Evolutionary conservation across 2,113 vertebrate genomes (phyloP).

Genomic region (Petaurus breviceps): DNA sequence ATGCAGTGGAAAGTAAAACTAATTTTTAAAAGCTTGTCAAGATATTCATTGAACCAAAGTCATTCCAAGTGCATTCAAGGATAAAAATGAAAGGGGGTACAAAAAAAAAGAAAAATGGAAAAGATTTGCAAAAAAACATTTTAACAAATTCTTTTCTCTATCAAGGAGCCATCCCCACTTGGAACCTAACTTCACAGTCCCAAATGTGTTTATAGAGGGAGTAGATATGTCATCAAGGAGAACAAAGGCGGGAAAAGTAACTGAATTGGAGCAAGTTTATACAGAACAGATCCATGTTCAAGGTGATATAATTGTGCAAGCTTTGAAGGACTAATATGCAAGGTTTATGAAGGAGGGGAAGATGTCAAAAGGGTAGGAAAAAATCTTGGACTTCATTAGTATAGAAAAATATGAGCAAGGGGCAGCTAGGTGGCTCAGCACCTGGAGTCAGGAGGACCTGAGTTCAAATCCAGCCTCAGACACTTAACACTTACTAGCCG

Average conservation of each 20-base stretch:
- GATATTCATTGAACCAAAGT: not conserved
- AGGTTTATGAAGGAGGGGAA: not conserved
- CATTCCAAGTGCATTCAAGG: slow-evolving; percentile 2
- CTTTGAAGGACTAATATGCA: not conserved
- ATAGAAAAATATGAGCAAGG: not conserved
- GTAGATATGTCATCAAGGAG: not conserved
- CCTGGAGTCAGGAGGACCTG: no score
- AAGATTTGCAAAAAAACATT: not conserved
- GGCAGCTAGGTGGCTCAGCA: no score
- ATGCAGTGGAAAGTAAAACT: not conserved
- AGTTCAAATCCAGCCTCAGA: no score
- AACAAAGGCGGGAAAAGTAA: not conserved
- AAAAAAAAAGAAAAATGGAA: slow-evolving; percentile 1
- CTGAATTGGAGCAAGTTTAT: not conserved
- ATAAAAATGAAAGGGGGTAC: not conserved
- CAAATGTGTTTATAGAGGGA: not conserved
- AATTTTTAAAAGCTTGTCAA: not conserved
- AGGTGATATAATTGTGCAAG: not conserved
- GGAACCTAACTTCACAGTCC: not conserved
- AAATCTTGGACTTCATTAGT: not conserved
- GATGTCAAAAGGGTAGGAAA: not conserved
- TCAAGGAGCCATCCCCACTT: not conserved
- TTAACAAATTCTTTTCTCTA: not conserved
- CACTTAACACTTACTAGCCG: no score
- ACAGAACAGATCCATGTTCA: no score